Conservation (phyloP, 2,113 vertebrate species). For the Ciconia boyciana region DNA sequence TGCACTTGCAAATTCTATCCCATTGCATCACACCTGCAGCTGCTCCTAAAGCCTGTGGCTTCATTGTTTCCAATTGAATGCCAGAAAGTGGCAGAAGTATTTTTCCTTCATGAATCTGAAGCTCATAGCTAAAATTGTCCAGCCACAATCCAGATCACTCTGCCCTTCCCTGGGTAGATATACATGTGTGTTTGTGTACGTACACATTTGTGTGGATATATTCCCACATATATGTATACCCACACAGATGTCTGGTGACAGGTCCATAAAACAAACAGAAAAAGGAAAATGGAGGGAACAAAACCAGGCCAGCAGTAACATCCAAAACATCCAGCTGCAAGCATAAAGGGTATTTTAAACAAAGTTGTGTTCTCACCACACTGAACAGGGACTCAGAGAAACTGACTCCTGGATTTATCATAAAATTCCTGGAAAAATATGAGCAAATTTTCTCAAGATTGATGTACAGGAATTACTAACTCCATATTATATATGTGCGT, state of each 20-base stretch:
- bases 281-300: neutral
- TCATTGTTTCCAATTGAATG: neutral
- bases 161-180: neutral
- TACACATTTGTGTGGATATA: neutral
- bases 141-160: neutral
- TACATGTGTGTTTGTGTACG: rapidly evolving
- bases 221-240: neutral
- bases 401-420: neutral
- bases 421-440: neutral
- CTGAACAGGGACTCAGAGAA: neutral
- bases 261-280: neutral
- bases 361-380: neutral
- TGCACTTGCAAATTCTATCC: neutral
- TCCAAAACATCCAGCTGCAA: neutral
- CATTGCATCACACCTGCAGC: neutral
- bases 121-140: neutral
- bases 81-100: neutral
- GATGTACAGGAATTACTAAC: neutral
- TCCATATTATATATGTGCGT: neutral
- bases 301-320: neutral
- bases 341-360: neutral
- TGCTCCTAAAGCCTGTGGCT: neutral
- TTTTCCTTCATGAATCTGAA: neutral
- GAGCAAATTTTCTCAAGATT: neutral
- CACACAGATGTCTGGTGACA: neutral